Evolutionary conservation across 2,113 vertebrate genomes (phyloP), one percentile per base, ranked within the genome.

Genomic region (Hylia prasina): DNA sequence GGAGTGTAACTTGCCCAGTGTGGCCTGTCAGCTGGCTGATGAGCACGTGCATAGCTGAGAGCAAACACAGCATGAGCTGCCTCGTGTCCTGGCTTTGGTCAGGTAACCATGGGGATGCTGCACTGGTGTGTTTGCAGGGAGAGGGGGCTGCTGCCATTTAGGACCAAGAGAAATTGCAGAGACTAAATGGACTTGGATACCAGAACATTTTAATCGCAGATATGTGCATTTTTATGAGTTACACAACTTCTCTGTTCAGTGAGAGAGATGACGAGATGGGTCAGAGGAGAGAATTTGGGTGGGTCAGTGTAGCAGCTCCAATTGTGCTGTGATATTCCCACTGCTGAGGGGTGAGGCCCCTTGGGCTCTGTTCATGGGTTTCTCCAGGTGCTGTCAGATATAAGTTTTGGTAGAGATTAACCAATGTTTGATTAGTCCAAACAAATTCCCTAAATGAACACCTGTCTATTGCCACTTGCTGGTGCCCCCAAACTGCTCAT

Each of bases 51-150:
- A 12, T 11, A 58, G 57, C 51, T 73, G n/a, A 53, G 45, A 80
- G 42, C 33, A 73, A 73, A 69, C 48, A 3, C 50, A 89, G 69
- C 2, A 0, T 42, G 76, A 72, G 54, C 89, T 93, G 82, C 48
- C 71, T 76, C 71, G 45, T 31, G 42, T 25, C 51, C 56, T 39
- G 40, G 7, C 42, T 78, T 66, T 1, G 5, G 19, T n/a, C 64
- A 54, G 19, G 42, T 39, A 45, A 5, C 51, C 22, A 3, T 1
- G 16, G 50, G 47, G 39, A 47, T 64, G 47, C 35, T 63, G 45
- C 20, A 6, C 1, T 50, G 31, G 2, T 48, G n/a, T 23, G 25
- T 2, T 0, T 20, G 13, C 42, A 70, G 45, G 28, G n/a, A 77
- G 27, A 1, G 0, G 37, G 28, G 28, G 14, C 51, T 91, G 27